Evolutionary conservation across 2,797 vertebrate genomes (phyloP).

Genomic region (Crocodylus rhombifer): DNA sequence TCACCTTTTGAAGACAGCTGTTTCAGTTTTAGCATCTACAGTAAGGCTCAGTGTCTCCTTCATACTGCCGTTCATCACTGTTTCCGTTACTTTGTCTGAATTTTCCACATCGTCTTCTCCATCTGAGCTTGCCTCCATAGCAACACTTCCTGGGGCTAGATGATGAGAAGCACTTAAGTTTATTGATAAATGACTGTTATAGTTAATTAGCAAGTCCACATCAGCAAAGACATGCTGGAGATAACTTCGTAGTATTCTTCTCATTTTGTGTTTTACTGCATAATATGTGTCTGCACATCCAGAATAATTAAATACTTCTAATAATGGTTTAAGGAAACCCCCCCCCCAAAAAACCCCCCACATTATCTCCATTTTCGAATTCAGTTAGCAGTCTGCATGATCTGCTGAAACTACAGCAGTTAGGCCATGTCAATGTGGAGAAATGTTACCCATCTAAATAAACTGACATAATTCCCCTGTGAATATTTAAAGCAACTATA

Average conservation of each 20-base stretch:
- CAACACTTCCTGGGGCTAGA: slow-evolving; percentile 78
- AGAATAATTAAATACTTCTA: not conserved
- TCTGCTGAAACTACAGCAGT: not conserved
- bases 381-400: not conserved
- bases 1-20: slow-evolving; percentile 98
- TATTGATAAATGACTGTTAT: not conserved
- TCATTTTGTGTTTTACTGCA: not conserved
- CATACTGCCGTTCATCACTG: slow-evolving; percentile 98
- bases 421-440: not conserved
- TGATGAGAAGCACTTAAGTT: not conserved
- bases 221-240: not conserved
- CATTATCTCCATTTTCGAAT: not conserved
- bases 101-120: slow-evolving; percentile 86
- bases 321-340: not conserved
- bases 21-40: slow-evolving; percentile 99
- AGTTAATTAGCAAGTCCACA: not conserved
- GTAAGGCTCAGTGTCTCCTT: slow-evolving; percentile 99
- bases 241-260: not conserved
- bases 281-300: not conserved
- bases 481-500: not conserved
- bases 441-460: not conserved
- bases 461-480: not conserved
- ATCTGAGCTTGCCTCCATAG: slow-evolving; percentile 85
- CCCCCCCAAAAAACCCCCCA: not conserved
- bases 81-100: slow-evolving; percentile 94